These are phyloP conservation scores for Temnothorax unifasciatus DNA, from an alignment of 2,888 invertebrate genomes.

Conservation along the genomic window DNA sequence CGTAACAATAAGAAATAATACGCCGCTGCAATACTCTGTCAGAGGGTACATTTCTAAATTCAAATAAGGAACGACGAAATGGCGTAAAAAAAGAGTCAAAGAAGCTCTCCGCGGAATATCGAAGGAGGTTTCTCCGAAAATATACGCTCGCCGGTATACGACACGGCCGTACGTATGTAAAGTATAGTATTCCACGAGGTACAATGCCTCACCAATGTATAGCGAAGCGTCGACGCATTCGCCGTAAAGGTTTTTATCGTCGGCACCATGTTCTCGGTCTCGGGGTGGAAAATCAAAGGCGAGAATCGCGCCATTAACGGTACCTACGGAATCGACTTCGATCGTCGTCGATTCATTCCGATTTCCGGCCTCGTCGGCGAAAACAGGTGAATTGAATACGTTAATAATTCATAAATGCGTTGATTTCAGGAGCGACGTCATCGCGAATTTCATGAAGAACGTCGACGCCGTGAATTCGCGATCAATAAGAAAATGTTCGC, in stretches of 20 bases:
- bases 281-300: constrained; percentile 1
- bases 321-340: not conserved
- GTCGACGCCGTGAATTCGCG: constrained; percentile 11
- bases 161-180: constrained; percentile 40
- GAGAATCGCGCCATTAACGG: constrained; percentile 39
- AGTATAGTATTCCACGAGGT: constrained; percentile 34
- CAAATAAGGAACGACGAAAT: constrained; percentile 12
- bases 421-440: constrained; percentile 34
- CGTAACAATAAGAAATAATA: not conserved
- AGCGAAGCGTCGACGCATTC: constrained; percentile 38
- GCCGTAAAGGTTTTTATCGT: constrained; percentile 52
- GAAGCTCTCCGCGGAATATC: constrained; percentile 29
- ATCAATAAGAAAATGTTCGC: constrained; percentile 15
- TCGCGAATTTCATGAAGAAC: constrained; percentile 35
- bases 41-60: constrained; percentile 3
- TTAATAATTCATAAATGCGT: constrained; percentile 56
- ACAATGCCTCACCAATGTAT: constrained; percentile 33
- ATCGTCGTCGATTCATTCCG: constrained; percentile 34
- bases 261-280: constrained; percentile 5
- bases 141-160: constrained; percentile 37
- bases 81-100: constrained; percentile 22
- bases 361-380: constrained; percentile 34
- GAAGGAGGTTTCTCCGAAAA: constrained; percentile 32
- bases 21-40: not conserved
- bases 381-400: constrained; percentile 46